Percentiles rank a stretch among this genome's conserved stretches.
phyloP scores from a whole-genome alignment of 1,140 invertebrate genomes.

The Holotrichia oblita region DNA sequence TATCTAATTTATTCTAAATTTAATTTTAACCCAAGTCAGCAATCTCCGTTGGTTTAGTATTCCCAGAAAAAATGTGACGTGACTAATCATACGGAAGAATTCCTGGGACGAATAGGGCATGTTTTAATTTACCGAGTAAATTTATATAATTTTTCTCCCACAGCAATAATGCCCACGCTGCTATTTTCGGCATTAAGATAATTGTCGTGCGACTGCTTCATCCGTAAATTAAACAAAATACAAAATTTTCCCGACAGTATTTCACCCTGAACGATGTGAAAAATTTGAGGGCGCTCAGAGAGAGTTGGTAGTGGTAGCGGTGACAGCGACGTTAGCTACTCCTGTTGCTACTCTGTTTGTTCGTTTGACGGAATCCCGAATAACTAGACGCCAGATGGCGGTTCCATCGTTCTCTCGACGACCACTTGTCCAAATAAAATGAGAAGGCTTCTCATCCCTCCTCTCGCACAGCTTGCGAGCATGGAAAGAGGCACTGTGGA shows the following conservation, averaged over 20 bases:
- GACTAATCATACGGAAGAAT: background rate
- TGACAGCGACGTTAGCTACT: background rate
- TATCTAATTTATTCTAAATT: background rate
- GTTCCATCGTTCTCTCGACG: background rate
- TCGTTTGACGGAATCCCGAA: slow-evolving; percentile 30
- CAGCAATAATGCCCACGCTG: slow-evolving; percentile 6
- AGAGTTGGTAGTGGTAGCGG: background rate
- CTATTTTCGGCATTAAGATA: slow-evolving; percentile 34
- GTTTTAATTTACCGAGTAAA: slow-evolving; percentile 34
- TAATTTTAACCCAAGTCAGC: background rate
- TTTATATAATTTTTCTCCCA: slow-evolving; percentile 22
- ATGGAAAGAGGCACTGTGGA: background rate
- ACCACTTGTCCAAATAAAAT: slow-evolving; percentile 35
- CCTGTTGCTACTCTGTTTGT: slow-evolving; percentile 1
- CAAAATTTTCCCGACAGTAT: slow-evolving; percentile 27
- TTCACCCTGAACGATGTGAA: slow-evolving; percentile 24
- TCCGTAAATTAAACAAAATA: slow-evolving; percentile 37
- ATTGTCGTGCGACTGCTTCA: slow-evolving; percentile 29
- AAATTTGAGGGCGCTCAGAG: background rate
- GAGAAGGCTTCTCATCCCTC: background rate
- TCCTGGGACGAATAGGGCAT: slow-evolving; percentile 18
- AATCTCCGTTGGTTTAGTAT: background rate
- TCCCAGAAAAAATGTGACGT: background rate
- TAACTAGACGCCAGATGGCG: slow-evolving; percentile 21
- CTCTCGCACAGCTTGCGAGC: background rate